Base-by-base conservation (phyloP, 64 coral and sea anemone genomes). In the Pachyseris speciosa region DNA sequence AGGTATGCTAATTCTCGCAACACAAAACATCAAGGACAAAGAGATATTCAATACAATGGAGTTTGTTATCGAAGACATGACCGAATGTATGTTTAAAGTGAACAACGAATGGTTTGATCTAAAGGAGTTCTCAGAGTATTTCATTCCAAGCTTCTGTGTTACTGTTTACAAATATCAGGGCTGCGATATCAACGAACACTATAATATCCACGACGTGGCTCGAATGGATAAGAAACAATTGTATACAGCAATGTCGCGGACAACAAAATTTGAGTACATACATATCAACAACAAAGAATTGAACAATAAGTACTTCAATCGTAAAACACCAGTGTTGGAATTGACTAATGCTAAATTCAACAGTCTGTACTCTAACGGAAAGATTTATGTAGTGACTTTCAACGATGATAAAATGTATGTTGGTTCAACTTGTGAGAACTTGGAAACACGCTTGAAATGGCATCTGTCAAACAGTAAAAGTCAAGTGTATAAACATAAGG, bases 121-220 rank as follows among this genome's bases (percentile, higher is more conserved):
- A 26, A 40, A 66, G 16, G 59, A 8, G 19, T 79, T 80, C 44
- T 1, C 71, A 0, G 71, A 89, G 17, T 7, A 10, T 0, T 91
- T 92, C 17, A 92, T 92, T 0, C 78, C 67, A 9, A 16, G 31
- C 0, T 84, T 84, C 28, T 85, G 89, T 24, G 38, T 84, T 0
- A 92, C 89, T 0, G 77, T 92, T 0, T 92, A 92, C 11, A 92
- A 84, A 49, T 84, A 74, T 17, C 78, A 92, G 63, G 89, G 89
- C 9, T 37, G 7, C 4, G 77, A 83, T 7, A 70, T 74, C 10
- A 69, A 91, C 7, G 89, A 91, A 39, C 1, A 17, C 0, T 83
- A 83, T n/a, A 91, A 91, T 59, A 83, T 83, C 1, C 34, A 72
- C 22, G 89, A 91, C 26, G 25, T 60, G 1, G 40, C 83, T 15